Conservation (phyloP, 2,888 invertebrate genomes). For the Andricus curvator region DNA sequence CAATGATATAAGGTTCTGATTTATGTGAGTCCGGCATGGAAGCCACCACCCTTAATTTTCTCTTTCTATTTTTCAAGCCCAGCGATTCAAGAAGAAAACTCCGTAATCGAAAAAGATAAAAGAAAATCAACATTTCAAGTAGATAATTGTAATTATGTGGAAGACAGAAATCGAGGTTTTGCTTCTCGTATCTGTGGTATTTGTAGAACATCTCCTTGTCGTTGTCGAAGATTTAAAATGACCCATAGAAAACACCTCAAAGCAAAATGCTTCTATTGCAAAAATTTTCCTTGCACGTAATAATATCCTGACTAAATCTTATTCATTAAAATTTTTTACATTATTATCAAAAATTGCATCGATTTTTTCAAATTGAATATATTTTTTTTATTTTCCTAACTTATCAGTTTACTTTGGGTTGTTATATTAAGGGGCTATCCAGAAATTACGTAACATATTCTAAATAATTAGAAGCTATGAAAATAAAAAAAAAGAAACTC, state of each 20-base stretch:
- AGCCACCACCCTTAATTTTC: background rate
- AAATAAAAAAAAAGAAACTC: too few species aligned
- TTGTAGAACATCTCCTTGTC: slow-evolving; percentile 14
- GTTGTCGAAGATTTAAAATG: slow-evolving; percentile 56
- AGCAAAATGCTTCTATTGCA: slow-evolving; percentile 70
- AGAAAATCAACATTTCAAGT: background rate
- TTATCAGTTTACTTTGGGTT: too few species aligned
- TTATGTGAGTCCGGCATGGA: too few species aligned
- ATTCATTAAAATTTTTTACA: too few species aligned
- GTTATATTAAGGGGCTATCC: too few species aligned
- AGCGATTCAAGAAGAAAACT: background rate
- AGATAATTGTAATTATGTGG: background rate
- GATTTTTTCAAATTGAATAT: too few species aligned
- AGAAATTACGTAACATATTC: too few species aligned
- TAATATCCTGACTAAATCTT: background rate
- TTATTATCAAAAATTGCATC: too few species aligned
- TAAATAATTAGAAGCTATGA: too few species aligned
- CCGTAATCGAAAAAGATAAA: background rate
- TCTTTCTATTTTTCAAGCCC: background rate
- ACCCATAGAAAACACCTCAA: slow-evolving; percentile 53
- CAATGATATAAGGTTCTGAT: too few species aligned
- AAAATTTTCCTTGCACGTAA: slow-evolving; percentile 67
- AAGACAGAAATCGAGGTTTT: background rate
- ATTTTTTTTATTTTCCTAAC: too few species aligned
- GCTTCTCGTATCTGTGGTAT: background rate